A percentile compares a stretch with the other conserved stretches of the same genome.
These are phyloP conservation scores for Caenorhabditis doughertyi DNA, from an alignment of 2,888 invertebrate species.

Conservation along the genomic window DNA sequence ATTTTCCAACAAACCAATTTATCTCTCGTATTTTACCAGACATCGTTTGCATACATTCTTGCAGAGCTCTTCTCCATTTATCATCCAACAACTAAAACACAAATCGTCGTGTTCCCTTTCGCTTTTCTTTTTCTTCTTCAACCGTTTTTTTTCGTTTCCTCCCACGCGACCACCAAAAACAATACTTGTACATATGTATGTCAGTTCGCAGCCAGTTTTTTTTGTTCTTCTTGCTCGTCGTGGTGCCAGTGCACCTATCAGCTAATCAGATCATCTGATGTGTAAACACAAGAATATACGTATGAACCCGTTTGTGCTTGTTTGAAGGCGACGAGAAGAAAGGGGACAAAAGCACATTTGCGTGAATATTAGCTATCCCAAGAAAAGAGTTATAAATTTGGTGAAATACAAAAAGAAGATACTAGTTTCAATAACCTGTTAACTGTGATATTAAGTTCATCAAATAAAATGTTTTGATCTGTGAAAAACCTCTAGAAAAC, in stretches of 20 bases:
- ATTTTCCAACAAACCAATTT: neutral
- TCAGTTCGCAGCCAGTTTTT: constrained; percentile 43
- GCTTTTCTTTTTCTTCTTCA: neutral
- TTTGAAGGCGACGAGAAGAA: constrained; percentile 9
- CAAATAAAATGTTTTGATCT: too few relatives aligned
- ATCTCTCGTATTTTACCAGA: neutral
- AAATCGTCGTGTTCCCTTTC: constrained; percentile 11
- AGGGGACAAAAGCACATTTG: constrained; percentile 38
- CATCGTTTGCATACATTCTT: constrained; percentile 2
- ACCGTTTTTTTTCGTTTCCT: constrained; percentile 21
- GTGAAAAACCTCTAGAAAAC: too few relatives aligned
- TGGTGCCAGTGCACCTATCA: constrained; percentile 59
- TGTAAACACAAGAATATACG: constrained; percentile 49
- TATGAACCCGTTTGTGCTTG: constrained; percentile 54
- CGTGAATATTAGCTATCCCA: constrained; percentile 23
- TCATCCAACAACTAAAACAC: constrained; percentile 37
- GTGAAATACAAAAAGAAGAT: too few relatives aligned
- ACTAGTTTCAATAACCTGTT: too few relatives aligned
- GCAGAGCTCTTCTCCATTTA: constrained; percentile 32
- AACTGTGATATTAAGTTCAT: too few relatives aligned
- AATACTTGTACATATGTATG: constrained; percentile 51
- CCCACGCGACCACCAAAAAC: constrained; percentile 49
- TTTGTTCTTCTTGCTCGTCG: constrained; percentile 20
- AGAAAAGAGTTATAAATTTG: too few relatives aligned
- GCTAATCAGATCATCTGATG: constrained; percentile 55